Evolutionary conservation across 2,888 invertebrate genomes (phyloP).

Genomic region (Volucella zonaria): DNA sequence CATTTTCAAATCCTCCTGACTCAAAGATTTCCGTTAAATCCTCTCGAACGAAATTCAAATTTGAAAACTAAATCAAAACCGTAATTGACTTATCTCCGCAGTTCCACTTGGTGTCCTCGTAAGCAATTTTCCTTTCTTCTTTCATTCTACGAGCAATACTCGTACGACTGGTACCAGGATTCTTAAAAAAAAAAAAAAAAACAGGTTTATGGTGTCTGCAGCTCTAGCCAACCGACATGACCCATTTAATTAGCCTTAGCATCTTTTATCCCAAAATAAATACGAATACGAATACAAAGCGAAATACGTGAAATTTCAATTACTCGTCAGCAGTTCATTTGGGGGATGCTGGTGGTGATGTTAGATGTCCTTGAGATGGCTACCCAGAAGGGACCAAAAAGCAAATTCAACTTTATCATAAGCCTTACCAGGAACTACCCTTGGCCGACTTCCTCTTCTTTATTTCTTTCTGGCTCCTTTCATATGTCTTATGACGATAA

Average conservation of each 20-base stretch:
- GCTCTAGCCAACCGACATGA: slow-evolving; percentile 48
- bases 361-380: not conserved
- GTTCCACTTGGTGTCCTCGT: slow-evolving; percentile 7
- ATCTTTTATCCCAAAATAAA: slow-evolving; percentile 46
- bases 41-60: slow-evolving; percentile 7
- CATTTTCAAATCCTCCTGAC: slow-evolving; percentile 11
- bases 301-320: slow-evolving; percentile 46
- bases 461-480: not conserved
- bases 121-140: not conserved
- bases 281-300: slow-evolving; percentile 37
- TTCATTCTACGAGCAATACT: slow-evolving; percentile 16
- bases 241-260: slow-evolving; percentile 54
- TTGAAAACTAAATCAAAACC: slow-evolving; percentile 36
- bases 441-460: slow-evolving; percentile 3
- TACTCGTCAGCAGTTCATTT: slow-evolving; percentile 49
- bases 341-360: not conserved
- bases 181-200: not conserved
- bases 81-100: slow-evolving; percentile 37
- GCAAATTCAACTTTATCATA: slow-evolving; percentile 34
- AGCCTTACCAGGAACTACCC: slow-evolving; percentile 12
- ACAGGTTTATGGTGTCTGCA: slow-evolving; percentile 7
- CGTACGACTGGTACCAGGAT: not conserved
- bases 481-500: slow-evolving; percentile 28
- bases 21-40: not conserved
- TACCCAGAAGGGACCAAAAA: slow-evolving; percentile 36